Base-by-base conservation (phyloP, 2,888 invertebrate genomes). In the Eubasilissa splendida region DNA sequence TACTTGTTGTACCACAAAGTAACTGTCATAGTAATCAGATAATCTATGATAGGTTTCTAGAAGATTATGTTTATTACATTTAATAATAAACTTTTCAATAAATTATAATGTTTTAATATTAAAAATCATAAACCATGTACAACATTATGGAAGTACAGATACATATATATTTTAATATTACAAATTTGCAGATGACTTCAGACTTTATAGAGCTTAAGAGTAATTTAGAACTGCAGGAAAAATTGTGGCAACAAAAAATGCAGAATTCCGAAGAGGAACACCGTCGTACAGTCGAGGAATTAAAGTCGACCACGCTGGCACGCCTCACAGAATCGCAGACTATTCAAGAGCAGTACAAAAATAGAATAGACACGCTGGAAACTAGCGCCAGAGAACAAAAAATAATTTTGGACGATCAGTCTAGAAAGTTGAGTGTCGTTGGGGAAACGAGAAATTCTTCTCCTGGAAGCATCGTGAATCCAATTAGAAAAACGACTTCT, bases 151-250 rank as follows among this genome's bases (percentile, higher is more conserved):
- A 42, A 42, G 42, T 22, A 7, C 42, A 42, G 7, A 7, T 42
- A 42, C 4, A 42, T 42, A 5, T 42, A 5, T 42, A 42, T 42
- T 42, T 42, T 42, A 42, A 42, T 42, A 42, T 42, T 42, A 42
- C 42, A 42, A 12, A 42, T 14, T 56, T 78, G 11, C 71, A 81
- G 81, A 31, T 65, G 12, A 58, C 50, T 8, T 56, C 66, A 59
- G 78, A 78, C 33, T 70, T 66, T 12, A 33, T 56, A 11, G 83
- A 80, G 42, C 12, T 83, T 9, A 66, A 80, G 58, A 78, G 60
- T 50, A 81, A 79, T n/a, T 63, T 83, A 50, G 81, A 82, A 56
- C 59, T 59, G 7, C 83, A 79, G 74, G 84, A 84, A 74, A 77
- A 63, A 60, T n/a, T 79, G 12, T 83, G 83, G 84, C 73, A 75